Percentiles rank a stretch among this genome's conserved stretches.
phyloP scores from a whole-genome alignment of 2,888 invertebrate genomes.

The Dolichopus griseipennis region DNA sequence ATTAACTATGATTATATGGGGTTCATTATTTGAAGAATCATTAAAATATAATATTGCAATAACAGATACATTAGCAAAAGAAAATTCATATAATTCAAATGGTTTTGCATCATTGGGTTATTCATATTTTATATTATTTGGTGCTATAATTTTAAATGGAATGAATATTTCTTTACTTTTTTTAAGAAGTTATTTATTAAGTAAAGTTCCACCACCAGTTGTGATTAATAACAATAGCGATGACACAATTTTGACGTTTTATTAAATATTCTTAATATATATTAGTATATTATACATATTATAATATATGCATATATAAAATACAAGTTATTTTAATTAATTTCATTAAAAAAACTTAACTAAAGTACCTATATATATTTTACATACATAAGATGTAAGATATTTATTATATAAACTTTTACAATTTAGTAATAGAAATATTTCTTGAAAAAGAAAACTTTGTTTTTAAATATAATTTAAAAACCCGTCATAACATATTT shows the following conservation, averaged over 20 bases:
- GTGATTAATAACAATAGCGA: slow-evolving; percentile 19
- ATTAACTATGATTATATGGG: slow-evolving; percentile 41
- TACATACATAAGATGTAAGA: too few species aligned
- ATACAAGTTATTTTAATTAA: too few species aligned
- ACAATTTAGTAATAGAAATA: too few species aligned
- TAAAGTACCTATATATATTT: too few species aligned
- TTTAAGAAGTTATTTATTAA: slow-evolving; percentile 34
- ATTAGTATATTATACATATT: too few species aligned
- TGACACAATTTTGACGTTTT: slow-evolving; percentile 22
- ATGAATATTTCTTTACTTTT: slow-evolving; percentile 35
- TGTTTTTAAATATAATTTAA: too few species aligned
- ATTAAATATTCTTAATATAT: slow-evolving; percentile 15
- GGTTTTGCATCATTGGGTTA: slow-evolving; percentile 39
- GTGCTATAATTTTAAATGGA: slow-evolving; percentile 23
- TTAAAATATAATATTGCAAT: slow-evolving; percentile 39
- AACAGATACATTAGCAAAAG: slow-evolving; percentile 37
- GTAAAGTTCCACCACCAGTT: slow-evolving; percentile 29
- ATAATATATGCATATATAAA: too few species aligned
- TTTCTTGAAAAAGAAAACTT: too few species aligned
- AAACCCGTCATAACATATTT: too few species aligned
- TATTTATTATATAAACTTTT: too few species aligned
- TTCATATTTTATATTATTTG: slow-evolving; percentile 42
- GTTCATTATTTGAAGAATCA: slow-evolving; percentile 33
- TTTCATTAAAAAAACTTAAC: too few species aligned
- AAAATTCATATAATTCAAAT: slow-evolving; percentile 28